phyloP scores from a whole-genome alignment of 2,113 vertebrate species.

The Uropsilus gracilis region DNA sequence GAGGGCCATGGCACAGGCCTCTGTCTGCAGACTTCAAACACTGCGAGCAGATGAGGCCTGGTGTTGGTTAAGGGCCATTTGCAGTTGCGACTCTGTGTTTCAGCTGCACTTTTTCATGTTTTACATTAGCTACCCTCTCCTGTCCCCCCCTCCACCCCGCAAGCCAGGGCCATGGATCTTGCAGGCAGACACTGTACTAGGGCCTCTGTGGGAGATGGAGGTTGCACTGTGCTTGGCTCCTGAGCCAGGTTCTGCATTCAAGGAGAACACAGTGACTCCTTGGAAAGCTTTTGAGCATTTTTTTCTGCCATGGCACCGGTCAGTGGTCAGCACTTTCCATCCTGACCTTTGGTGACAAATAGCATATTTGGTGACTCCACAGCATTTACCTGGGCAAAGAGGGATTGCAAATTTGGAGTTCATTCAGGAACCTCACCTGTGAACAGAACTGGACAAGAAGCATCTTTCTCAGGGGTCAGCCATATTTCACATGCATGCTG shows the following conservation, averaged over 20 bases:
- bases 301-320: neutral
- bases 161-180: conserved; percentile 43
- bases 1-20: conserved; percentile 45
- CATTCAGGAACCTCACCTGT: neutral
- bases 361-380: neutral
- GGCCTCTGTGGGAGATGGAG: conserved; percentile 11
- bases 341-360: neutral
- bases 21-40: conserved; percentile 79
- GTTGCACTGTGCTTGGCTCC: neutral
- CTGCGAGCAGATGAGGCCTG: conserved; percentile 74
- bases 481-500: neutral
- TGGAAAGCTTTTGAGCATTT: neutral
- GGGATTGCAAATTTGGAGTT: neutral
- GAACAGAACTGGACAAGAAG: neutral
- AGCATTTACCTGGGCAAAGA: neutral
- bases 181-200: conserved; percentile 51
- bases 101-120: conserved; percentile 69
- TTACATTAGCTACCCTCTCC: conserved; percentile 47
- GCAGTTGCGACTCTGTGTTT: conserved; percentile 58
- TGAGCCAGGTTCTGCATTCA: neutral
- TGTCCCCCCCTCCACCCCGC: neutral
- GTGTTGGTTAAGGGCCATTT: conserved; percentile 77
- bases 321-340: neutral
- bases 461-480: neutral
- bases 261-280: neutral